Evolutionary conservation across 2,797 vertebrate genomes (phyloP), one percentile per base, ranked within the genome.

Genomic region (Myotis vivesi): DNA sequence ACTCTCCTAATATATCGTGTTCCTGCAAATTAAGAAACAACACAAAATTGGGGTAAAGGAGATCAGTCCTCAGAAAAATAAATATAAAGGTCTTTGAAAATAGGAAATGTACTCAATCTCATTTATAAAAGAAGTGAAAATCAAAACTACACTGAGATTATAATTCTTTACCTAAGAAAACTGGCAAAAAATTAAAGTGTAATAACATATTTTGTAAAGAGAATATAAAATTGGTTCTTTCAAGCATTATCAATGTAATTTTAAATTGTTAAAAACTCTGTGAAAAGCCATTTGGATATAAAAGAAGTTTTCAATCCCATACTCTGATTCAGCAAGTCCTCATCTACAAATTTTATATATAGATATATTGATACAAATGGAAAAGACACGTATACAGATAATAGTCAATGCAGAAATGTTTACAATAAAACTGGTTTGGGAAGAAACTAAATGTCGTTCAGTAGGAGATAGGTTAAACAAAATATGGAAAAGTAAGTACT

Each of bases 111-210:
- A 20, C 3, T 55, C 30, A 62, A n/a, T 79, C 38, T 75, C 36
- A 36, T 33, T 79, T 10, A 33, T 36, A 90, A 85, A 3, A 93
- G 38, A 87, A 89, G 88, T 57, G 33, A 11, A 92, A 57, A 94
- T 89, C 5, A 91, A 96, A 94, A 80, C 9, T 17, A 92, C 23
- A 76, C 2, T 51, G 12, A 88, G 41, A 85, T 91, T 49, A 36
- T 49, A 81, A 73, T 51, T 87, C 69, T 80, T 95, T 76, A 51
- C 6, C 3, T 81, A 36, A 36, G 25, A 77, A 36, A 57, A 88
- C 8, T 62, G 59, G 49, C 19, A 55, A 96, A 96, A 89, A 95
- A 71, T 49, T 88, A 77, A 80, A 62, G 25, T 73, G 5, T 66
- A 71, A 17, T 49, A 79, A 64, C 2, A 82, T 4, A 93, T 5